phyloP scores from a whole-genome alignment of 2,797 vertebrate species.

The Pygocentrus nattereri region DNA sequence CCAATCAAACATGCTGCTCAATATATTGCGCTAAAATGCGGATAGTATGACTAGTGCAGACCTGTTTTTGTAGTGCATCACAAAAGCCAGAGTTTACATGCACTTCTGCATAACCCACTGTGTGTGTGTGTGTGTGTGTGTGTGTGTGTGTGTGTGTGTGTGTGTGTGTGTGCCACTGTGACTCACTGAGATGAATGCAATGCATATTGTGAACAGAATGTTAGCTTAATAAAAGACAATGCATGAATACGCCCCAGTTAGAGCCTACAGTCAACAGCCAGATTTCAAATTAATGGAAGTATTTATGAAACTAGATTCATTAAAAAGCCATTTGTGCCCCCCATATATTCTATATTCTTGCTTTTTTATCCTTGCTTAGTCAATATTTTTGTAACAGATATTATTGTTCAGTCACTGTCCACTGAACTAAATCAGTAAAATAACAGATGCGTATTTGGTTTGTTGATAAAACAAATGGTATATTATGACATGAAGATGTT shows the following conservation, averaged over 20 bases:
- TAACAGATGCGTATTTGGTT: not conserved
- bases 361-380: not conserved
- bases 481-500: not conserved
- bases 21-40: not conserved
- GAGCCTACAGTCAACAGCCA: slow-evolving; percentile 16
- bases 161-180: slow-evolving; percentile 1
- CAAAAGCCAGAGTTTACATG: no score
- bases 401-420: not conserved
- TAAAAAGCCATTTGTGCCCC: not conserved
- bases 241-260: not conserved
- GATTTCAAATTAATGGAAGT: slow-evolving; percentile 35
- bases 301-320: slow-evolving; percentile 9
- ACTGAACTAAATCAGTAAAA: not conserved
- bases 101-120: no score
- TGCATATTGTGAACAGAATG: not conserved
- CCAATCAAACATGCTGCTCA: not conserved
- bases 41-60: no score
- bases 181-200: slow-evolving; percentile 2
- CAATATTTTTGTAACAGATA: not conserved
- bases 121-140: not conserved
- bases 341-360: not conserved
- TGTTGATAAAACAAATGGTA: not conserved
- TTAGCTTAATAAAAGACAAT: not conserved
- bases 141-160: not conserved
- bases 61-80: no score